Base-by-base conservation (phyloP, 2,113 vertebrate genomes). In the Thunnus thynnus region DNA sequence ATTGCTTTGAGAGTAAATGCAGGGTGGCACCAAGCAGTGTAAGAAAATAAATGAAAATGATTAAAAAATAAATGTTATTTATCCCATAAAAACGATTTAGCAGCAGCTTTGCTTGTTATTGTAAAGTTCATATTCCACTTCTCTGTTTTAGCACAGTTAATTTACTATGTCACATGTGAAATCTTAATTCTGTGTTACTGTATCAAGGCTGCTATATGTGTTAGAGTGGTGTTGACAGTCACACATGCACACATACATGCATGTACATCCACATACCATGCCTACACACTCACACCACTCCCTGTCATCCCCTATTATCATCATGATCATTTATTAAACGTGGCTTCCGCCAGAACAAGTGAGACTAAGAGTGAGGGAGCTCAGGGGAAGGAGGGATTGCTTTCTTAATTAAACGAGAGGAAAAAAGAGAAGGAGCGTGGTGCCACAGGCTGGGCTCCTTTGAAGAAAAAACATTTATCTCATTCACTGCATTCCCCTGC, bases 321-420 rank as follows among this genome's bases (percentile, higher is more conserved):
- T 91, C 86, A 65, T 69, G 80, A 94, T 94, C 79, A 94, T 93
- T 93, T 94, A 93, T 93, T 93, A 93, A 93, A 90, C 55, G 82
- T 84, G 88, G 72, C 87, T 89, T 89, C 78, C 70, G 58, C 89
- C 80, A 89, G 83, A 89, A 70, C 20, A 27, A 89, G 85, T 79
- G 82, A 72, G 88, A 78, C 80, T 81, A 67, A 70, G 80, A 90
- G 72, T 65, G 67, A 67, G 67, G 79, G 47, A 87, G 90, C 90
- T 92, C 89, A 74, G 72, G 90, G 89, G 89, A 88, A 88, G 72
- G 80, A 90, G 90, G 91, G 92, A 93, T 92, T 88, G 86, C 88
- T 92, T 93, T 93, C 92, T 94, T 91, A 93, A 93, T 94, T 94
- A 91, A 93, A 91, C 84, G 85, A 91, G 80, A 89, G 69, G 81